Conservation (phyloP, 2,888 invertebrate genomes). For the Nemapogon koenigi region DNA sequence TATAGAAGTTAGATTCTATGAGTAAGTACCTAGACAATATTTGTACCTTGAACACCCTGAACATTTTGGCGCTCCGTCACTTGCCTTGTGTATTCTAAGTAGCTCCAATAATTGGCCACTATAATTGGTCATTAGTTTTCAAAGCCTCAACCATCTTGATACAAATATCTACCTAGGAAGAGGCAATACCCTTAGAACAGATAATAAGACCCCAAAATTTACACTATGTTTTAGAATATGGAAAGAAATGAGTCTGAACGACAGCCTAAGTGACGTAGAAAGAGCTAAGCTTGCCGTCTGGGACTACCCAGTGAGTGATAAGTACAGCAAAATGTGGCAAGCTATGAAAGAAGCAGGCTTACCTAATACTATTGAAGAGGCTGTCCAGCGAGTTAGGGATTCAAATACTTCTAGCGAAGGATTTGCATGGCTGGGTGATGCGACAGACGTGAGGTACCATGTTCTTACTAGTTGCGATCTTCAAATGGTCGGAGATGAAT, state of each 20-base stretch:
- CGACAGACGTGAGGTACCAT: constrained; percentile 85
- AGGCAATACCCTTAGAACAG: no score
- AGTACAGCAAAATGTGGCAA: constrained; percentile 98
- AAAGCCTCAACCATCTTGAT: no score
- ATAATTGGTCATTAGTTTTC: no score
- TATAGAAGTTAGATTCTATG: constrained; percentile 93
- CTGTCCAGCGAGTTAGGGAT: constrained; percentile 71
- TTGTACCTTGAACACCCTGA: no score
- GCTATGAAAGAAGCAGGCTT: constrained; percentile 87
- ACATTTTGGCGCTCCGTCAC: no score
- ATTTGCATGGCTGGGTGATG: constrained; percentile 94
- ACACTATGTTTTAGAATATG: constrained; percentile 91
- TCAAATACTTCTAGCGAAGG: constrained; percentile 77
- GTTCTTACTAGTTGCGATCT: constrained; percentile 87
- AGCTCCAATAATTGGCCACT: no score
- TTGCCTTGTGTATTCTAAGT: no score
- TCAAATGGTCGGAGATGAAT: constrained; percentile 94
- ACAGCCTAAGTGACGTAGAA: constrained; percentile 88
- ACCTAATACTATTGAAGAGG: constrained; percentile 80
- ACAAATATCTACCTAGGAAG: no score
- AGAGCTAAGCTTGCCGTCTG: constrained; percentile 95
- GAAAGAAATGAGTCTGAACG: constrained; percentile 97
- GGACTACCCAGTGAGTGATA: constrained; percentile 99
- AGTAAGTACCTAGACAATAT: constrained; percentile 76
- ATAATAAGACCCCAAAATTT: no score